These are phyloP conservation scores for Idaea aversata DNA, from an alignment of 2,888 invertebrate genomes.

Conservation along the genomic window DNA sequence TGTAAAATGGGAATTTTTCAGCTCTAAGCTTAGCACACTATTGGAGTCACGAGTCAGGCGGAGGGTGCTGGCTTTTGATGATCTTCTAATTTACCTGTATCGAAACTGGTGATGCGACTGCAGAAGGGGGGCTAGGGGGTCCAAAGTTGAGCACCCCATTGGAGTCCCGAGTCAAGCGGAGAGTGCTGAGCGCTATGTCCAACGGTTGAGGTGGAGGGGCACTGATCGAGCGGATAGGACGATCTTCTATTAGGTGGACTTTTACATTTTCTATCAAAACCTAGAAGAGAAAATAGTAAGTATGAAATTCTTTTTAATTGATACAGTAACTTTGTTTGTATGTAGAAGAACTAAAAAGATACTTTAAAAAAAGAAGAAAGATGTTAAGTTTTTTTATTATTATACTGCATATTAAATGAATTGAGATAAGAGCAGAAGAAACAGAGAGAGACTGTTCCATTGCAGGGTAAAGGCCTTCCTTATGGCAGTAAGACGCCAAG, in stretches of 20 bases:
- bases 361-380: too few species aligned
- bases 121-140: slow-evolving; percentile 68
- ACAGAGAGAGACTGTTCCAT: background rate
- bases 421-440: background rate
- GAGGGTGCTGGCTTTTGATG: too few species aligned
- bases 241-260: slow-evolving; percentile 90
- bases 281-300: slow-evolving; percentile 64
- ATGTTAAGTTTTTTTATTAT: too few species aligned
- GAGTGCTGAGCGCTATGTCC: slow-evolving; percentile 85
- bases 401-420: background rate
- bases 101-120: slow-evolving; percentile 42
- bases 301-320: too few species aligned
- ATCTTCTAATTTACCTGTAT: background rate
- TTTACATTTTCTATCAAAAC: slow-evolving; percentile 87
- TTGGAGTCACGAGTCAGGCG: too few species aligned
- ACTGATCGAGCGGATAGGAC: slow-evolving; percentile 87
- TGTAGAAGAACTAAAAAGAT: too few species aligned
- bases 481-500: too few species aligned
- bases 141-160: slow-evolving; percentile 88
- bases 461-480: too few species aligned
- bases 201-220: slow-evolving; percentile 91
- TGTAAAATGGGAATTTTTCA: too few species aligned
- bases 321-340: too few species aligned
- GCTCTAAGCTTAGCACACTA: too few species aligned
- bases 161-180: slow-evolving; percentile 85